These are phyloP conservation scores for Mesoligia furuncula DNA, from an alignment of 2,888 invertebrate species.

Conservation along the genomic window DNA sequence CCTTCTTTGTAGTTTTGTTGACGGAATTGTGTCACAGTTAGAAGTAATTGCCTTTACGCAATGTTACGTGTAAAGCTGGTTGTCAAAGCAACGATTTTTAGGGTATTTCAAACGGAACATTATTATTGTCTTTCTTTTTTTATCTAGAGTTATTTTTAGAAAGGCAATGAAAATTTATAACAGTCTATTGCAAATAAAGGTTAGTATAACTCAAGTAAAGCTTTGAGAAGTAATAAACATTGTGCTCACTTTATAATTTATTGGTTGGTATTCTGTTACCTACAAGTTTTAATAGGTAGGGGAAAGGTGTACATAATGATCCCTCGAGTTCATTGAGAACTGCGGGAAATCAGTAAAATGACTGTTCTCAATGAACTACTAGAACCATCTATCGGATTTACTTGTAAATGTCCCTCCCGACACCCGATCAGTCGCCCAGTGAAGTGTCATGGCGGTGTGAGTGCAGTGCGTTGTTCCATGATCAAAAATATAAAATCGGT, in stretches of 20 bases:
- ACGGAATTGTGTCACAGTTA: not conserved
- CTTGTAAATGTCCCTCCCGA: no score
- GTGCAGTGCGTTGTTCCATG: no score
- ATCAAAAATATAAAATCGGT: no score
- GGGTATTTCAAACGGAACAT: constrained; percentile 47
- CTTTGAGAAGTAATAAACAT: constrained; percentile 2
- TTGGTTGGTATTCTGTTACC: constrained; percentile 9
- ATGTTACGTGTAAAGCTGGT: constrained; percentile 19
- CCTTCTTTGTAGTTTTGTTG: constrained; percentile 4
- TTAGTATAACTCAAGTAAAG: constrained; percentile 9
- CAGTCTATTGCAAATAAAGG: constrained; percentile 8
- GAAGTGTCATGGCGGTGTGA: no score
- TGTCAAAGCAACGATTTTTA: constrained; percentile 20
- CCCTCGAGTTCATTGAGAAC: no score
- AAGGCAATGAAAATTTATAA: constrained; percentile 21
- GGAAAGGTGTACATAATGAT: no score
- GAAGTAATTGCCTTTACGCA: constrained; percentile 26
- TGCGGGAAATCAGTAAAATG: no score
- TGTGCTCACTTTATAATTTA: constrained; percentile 9
- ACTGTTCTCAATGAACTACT: no score
- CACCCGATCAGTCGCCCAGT: no score
- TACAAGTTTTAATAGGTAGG: constrained; percentile 5
- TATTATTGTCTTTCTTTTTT: constrained; percentile 25
- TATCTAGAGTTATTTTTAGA: constrained; percentile 28
- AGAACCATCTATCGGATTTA: no score